phyloP scores from a whole-genome alignment of 2,113 vertebrate genomes.

The Camelus bactrianus region DNA sequence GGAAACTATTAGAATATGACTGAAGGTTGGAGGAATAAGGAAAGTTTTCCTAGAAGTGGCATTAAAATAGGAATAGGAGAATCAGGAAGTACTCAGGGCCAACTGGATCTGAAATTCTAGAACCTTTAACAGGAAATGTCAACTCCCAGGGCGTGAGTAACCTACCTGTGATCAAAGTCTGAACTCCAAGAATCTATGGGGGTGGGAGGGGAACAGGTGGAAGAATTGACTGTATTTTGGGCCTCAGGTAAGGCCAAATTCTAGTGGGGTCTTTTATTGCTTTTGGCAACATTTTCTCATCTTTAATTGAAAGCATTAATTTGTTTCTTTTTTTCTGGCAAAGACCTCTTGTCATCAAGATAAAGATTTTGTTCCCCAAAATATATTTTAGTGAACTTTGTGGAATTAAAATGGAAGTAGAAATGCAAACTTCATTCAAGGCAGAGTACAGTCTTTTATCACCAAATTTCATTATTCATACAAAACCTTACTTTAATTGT shows the following conservation, averaged over 20 bases:
- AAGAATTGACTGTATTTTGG: neutral
- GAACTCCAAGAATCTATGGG: neutral
- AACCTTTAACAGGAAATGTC: neutral
- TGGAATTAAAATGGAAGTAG: conserved; percentile 74
- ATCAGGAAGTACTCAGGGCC: neutral
- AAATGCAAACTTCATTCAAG: conserved; percentile 76
- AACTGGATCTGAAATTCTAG: neutral
- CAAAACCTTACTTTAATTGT: conserved; percentile 72
- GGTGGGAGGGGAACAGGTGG: neutral
- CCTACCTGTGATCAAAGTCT: neutral
- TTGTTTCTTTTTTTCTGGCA: conserved; percentile 40
- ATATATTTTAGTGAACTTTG: conserved; percentile 70
- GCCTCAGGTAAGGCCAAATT: neutral
- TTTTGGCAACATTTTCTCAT: conserved; percentile 61
- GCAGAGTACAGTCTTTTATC: conserved; percentile 71
- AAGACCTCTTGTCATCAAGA: conserved; percentile 71
- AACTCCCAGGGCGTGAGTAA: neutral
- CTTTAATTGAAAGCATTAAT: conserved; percentile 66
- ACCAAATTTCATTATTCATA: conserved; percentile 76
- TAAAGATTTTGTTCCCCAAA: conserved; percentile 49
- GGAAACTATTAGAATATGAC: neutral
- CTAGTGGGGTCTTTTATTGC: conserved; percentile 3
- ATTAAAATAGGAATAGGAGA: neutral
- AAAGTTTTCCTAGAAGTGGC: neutral
- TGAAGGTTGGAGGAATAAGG: neutral